Percentiles rank a stretch among this genome's conserved stretches.
These are phyloP conservation scores for Eupithecia tripunctaria DNA, from an alignment of 2,888 invertebrate genomes.

Conservation along the genomic window DNA sequence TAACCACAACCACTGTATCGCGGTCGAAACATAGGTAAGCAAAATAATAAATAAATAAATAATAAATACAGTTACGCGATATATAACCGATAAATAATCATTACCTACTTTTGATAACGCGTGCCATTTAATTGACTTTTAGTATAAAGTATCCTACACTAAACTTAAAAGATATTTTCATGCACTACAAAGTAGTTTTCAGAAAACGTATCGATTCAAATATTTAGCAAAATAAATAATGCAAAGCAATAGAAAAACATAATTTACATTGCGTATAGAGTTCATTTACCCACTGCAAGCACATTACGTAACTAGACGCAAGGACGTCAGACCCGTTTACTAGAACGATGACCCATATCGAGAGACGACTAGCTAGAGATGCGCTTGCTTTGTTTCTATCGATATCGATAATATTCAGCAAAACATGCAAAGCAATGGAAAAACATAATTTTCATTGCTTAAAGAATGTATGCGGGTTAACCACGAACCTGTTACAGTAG, in stretches of 20 bases:
- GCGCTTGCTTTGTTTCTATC: constrained; percentile 12
- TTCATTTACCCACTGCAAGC: constrained; percentile 30
- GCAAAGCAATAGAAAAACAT: constrained; percentile 15
- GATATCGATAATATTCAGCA: not conserved
- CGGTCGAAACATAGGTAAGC: too few species aligned
- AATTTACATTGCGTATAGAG: constrained; percentile 14
- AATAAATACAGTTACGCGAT: too few species aligned
- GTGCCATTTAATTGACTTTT: too few species aligned
- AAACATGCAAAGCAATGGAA: too few species aligned
- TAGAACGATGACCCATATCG: constrained; percentile 72
- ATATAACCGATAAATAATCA: too few species aligned
- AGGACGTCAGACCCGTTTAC: constrained; percentile 64
- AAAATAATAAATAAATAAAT: too few species aligned
- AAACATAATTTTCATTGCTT: too few species aligned
- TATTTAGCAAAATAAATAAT: constrained; percentile 4
- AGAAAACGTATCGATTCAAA: not conserved
- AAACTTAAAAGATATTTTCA: not conserved
- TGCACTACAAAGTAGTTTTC: not conserved
- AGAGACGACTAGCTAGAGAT: constrained; percentile 54
- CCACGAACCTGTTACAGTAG: too few species aligned
- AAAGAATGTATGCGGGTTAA: too few species aligned
- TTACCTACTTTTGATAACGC: too few species aligned
- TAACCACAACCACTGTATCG: too few species aligned
- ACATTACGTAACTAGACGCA: constrained; percentile 45
- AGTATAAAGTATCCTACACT: not conserved